These are phyloP conservation scores for Procapra przewalskii DNA, from an alignment of 2,113 vertebrate genomes.

Conservation along the genomic window DNA sequence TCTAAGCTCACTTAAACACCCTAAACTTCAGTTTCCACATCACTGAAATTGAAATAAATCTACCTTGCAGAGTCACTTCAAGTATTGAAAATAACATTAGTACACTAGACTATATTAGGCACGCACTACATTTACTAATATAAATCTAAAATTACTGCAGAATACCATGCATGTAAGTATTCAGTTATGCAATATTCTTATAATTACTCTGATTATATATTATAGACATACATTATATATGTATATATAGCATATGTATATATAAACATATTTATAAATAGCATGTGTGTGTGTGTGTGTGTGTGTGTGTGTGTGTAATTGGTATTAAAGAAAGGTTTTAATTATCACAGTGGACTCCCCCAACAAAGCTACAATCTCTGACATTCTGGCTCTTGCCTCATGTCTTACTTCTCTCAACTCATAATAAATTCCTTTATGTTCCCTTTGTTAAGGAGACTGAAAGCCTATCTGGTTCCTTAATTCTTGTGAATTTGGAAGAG, in stretches of 20 bases:
- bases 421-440: background rate
- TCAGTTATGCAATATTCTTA: background rate
- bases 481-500: background rate
- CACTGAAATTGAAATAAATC: background rate
- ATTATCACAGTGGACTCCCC: background rate
- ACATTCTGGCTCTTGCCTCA: background rate
- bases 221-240: background rate
- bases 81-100: background rate
- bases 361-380: background rate
- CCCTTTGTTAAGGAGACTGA: background rate
- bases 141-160: background rate
- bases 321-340: background rate
- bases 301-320: background rate
- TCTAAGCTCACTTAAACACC: background rate
- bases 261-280: background rate
- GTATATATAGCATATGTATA: background rate
- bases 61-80: background rate
- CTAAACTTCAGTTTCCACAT: background rate
- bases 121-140: background rate
- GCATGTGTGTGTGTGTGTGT: background rate
- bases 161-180: background rate
- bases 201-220: background rate
- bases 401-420: background rate
- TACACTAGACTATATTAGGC: background rate
- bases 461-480: background rate